These are phyloP conservation scores for Ochropleura leucogaster DNA, from an alignment of 2,888 invertebrate genomes.

Conservation along the genomic window DNA sequence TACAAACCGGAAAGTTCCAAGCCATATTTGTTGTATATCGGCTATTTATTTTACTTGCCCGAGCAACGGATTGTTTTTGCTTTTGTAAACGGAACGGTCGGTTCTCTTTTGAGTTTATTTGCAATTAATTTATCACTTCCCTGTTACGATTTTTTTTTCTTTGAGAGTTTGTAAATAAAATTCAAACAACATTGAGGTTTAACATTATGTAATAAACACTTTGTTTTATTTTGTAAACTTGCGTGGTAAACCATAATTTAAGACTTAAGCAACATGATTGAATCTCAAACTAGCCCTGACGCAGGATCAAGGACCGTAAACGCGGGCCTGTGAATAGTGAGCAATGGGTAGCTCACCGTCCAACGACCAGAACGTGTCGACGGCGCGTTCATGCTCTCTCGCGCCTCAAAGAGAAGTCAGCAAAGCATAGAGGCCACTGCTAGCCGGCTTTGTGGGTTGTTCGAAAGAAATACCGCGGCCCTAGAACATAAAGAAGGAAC, in stretches of 20 bases:
- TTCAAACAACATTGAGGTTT: not conserved
- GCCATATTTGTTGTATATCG: constrained; percentile 22
- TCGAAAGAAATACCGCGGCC: too few relatives aligned
- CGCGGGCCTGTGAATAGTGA: too few relatives aligned
- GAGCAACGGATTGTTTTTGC: constrained; percentile 25
- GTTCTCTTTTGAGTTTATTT: constrained; percentile 37
- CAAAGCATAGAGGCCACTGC: too few relatives aligned
- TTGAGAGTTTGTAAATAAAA: not conserved
- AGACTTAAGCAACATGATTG: not conserved
- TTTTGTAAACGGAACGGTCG: constrained; percentile 22
- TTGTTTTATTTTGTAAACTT: not conserved
- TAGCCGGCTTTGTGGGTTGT: too few relatives aligned
- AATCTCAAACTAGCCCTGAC: too few relatives aligned
- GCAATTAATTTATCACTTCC: constrained; percentile 13
- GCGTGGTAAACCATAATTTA: not conserved
- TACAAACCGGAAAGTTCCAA: not conserved
- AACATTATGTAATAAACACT: not conserved
- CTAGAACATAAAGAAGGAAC: too few relatives aligned
- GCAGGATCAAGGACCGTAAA: too few relatives aligned
- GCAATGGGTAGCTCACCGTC: too few relatives aligned
- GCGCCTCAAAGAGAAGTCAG: too few relatives aligned
- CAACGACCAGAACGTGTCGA: too few relatives aligned
- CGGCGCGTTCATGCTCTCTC: too few relatives aligned
- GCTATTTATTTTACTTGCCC: constrained; percentile 39
- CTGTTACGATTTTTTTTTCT: constrained; percentile 3